Conservation (phyloP, 2,888 invertebrate genomes). For the Neoitamus cyanurus region DNA sequence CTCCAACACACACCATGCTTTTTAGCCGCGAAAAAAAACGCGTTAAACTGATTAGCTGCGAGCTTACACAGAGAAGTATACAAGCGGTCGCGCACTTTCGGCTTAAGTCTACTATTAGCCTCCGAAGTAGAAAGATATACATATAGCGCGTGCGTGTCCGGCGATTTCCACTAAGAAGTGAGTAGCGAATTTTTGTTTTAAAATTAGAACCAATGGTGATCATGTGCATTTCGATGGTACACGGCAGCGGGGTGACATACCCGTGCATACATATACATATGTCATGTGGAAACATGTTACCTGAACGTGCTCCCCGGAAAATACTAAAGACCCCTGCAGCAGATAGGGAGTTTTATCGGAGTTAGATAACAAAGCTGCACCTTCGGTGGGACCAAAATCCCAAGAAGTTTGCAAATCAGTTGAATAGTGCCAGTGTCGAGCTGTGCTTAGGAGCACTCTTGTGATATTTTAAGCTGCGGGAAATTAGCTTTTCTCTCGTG, state of each 20-base stretch:
- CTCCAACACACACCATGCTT: not conserved
- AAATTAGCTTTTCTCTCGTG: not conserved
- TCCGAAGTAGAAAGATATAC: not conserved
- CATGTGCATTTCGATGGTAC: not conserved
- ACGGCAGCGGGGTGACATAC: not conserved
- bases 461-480: conserved; percentile 19
- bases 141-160: conserved; percentile 14
- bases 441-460: not conserved
- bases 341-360: conserved; percentile 3
- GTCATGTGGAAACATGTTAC: not conserved
- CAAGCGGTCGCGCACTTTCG: not conserved
- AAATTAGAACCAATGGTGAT: not conserved
- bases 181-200: not conserved
- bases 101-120: conserved; percentile 37
- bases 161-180: not conserved
- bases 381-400: not conserved
- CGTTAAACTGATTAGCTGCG: not conserved
- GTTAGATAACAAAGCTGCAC: not conserved
- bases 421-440: not conserved
- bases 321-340: not conserved
- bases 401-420: not conserved
- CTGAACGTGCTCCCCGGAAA: not conserved
- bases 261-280: not conserved
- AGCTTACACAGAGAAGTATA: not conserved
- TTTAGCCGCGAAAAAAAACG: not conserved